Base-by-base conservation (phyloP, 2,888 invertebrate species). In the Harpalus rufipes region DNA sequence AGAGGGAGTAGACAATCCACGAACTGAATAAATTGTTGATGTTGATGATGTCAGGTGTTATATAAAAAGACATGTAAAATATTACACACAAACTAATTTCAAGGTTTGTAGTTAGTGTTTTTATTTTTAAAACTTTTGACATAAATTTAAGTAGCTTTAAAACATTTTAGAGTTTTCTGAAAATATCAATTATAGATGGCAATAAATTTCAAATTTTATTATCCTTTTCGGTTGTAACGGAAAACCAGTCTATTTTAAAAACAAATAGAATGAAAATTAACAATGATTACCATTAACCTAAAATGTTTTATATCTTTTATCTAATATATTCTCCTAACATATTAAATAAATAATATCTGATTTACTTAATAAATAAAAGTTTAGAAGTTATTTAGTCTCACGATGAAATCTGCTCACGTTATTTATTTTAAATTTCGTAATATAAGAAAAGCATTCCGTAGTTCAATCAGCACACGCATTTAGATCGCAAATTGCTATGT, bases 41-140 rank as follows among this genome's bases (percentile, higher is more conserved):
- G n/a, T n/a, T n/a, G 32, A 32, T 32, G 32, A 32, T 32, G 32
- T 32, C 32, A 32, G 0, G 1, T 32, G 32, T 32, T 32, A 6
- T 51, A 10, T 51, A 51, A 12, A 51, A 51, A 51, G 1, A 51
- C 44, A 12, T 8, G 44, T 51, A 51, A 51, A 12, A 51, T 51
- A 51, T 51, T 51, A 51, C 44, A 51, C 10, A 51, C 10, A 51
- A 51, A 12, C 44, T 51, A 12, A 51, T 10, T 51, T 51, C 44
- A 51, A 51, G 44, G 44, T 51, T 51, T 51, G 10, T 8, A 51
- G 44, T 51, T 44, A 3, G 25, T 25, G n/a, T 2, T 32, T 51
- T 51, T 51, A 51, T 51, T 51, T 51, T 51, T 51, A 51, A 44
- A 51, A 51, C 44, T 51, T 51, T 51, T 51, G 44, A 51, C 44